Conservation (phyloP, 1,140 invertebrate species). For the Zaprionus capensis region DNA sequence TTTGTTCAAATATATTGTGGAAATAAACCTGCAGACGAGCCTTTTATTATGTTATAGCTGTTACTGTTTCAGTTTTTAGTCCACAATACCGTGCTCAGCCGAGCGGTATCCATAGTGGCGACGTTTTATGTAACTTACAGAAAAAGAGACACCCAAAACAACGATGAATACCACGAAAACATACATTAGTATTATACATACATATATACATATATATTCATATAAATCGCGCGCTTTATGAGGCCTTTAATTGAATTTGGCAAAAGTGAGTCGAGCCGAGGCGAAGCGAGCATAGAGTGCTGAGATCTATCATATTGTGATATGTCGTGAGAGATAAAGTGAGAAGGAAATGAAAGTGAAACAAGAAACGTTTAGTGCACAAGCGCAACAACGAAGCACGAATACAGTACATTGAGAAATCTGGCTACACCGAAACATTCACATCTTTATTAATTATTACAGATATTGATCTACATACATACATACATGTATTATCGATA, state of each 20-base stretch:
- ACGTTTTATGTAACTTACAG: constrained; percentile 56
- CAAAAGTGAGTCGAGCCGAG: constrained; percentile 38
- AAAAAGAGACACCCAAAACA: constrained; percentile 26
- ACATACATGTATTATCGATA: too few relatives aligned
- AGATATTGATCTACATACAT: too few relatives aligned
- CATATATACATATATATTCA: background rate
- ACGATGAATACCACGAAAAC: constrained; percentile 19
- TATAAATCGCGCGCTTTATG: constrained; percentile 52
- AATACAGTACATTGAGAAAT: background rate
- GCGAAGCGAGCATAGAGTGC: constrained; percentile 5
- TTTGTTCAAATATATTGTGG: constrained; percentile 33
- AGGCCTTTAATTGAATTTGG: constrained; percentile 59
- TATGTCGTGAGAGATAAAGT: constrained; percentile 43
- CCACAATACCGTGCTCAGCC: constrained; percentile 37
- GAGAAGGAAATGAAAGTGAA: constrained; percentile 59
- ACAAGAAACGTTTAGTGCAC: constrained; percentile 8
- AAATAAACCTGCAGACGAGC: constrained; percentile 11
- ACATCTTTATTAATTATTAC: too few relatives aligned
- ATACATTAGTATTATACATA: background rate
- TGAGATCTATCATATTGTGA: constrained; percentile 27
- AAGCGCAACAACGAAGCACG: background rate
- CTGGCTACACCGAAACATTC: too few relatives aligned
- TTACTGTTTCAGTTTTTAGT: constrained; percentile 2
- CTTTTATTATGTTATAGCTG: background rate
- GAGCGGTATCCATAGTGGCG: constrained; percentile 44